Evolutionary conservation across 2,888 invertebrate species (phyloP), one percentile per base, ranked within the genome.

Genomic region (Apomyelois bistriatella): DNA sequence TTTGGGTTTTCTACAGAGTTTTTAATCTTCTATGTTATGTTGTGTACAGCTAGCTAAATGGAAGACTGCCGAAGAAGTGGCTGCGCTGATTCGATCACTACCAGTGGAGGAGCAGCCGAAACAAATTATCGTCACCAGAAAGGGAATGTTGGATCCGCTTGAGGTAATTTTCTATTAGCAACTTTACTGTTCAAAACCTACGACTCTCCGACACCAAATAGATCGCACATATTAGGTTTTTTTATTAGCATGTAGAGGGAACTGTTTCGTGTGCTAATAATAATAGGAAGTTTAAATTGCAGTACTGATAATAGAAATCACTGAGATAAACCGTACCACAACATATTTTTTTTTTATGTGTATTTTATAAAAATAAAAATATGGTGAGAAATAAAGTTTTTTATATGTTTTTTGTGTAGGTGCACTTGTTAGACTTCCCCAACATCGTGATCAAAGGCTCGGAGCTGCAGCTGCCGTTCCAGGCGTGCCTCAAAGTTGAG

Each of bases 21-120:
- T 13, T 13, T 15, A 9, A 15, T 40, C 16, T n/a, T 12, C 9
- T 16, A 8, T 13, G 16, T 16, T 9, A 6, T 13, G 1, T 40
- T 1, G 3, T 51, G n/a, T 36, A 48, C 76, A 95, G 93, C 92
- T 99, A 85, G 99, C 99, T 8, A 99, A 99, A 88, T 99, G 99
- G 99, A 99, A 99, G 89, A 99, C 99, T 0, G 99, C 99, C 49
- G 99, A 99, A 91, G 99, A 99, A 95, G 99, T 99, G 12, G 99
- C 99, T 0, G 99, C 99, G 32, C 90, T 99, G 70, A 99, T 99
- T 93, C 94, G 99, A 41, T 99, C 99, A 0, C 89, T 99, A 61
- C 99, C 99, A 0, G 99, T 99, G 3, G 99, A 99, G 88, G 99
- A 99, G 88, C 99, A 99, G 80, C 99, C 99, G 0, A 99, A 99